Evolutionary conservation across 1,140 invertebrate species (phyloP).

Genomic region (Phortica variegata): DNA sequence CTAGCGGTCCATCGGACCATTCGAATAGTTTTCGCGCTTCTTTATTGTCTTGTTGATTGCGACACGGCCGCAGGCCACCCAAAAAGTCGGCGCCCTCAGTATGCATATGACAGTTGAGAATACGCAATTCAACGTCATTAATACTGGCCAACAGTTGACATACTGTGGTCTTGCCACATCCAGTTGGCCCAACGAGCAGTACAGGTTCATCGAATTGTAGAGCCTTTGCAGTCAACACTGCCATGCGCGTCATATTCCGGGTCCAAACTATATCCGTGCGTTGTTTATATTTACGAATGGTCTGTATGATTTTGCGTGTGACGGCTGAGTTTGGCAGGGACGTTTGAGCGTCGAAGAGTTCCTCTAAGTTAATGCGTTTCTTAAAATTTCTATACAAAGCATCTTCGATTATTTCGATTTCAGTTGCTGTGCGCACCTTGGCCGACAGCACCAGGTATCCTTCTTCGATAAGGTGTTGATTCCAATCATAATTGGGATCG

Average conservation of each 20-base stretch:
- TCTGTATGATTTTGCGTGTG: slow-evolving; percentile 71
- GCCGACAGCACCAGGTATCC: slow-evolving; percentile 94
- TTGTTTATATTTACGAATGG: slow-evolving; percentile 62
- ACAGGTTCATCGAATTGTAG: slow-evolving; percentile 92
- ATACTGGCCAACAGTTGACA: slow-evolving; percentile 84
- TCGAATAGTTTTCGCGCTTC: slow-evolving; percentile 75
- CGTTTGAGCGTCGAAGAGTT: slow-evolving; percentile 74
- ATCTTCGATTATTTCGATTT: slow-evolving; percentile 72
- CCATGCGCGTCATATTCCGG: slow-evolving; percentile 83
- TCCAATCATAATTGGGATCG: slow-evolving; percentile 87
- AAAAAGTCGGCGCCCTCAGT: slow-evolving; percentile 98
- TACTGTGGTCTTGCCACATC: slow-evolving; percentile 97
- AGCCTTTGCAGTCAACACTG: slow-evolving; percentile 88
- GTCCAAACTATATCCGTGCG: slow-evolving; percentile 94
- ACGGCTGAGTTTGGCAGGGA: slow-evolving; percentile 68
- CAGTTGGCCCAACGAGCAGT: slow-evolving; percentile 95
- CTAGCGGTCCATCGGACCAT: slow-evolving; percentile 96
- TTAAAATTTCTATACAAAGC: slow-evolving; percentile 86
- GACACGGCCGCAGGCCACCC: slow-evolving; percentile 89
- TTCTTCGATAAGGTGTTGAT: slow-evolving; percentile 96
- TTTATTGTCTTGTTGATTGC: slow-evolving; percentile 63
- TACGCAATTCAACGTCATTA: slow-evolving; percentile 67
- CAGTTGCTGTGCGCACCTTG: slow-evolving; percentile 84
- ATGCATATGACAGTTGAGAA: slow-evolving; percentile 98
- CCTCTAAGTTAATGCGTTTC: slow-evolving; percentile 70